These are phyloP conservation scores for Herpetotheres cachinnans DNA, from an alignment of 2,113 vertebrate genomes.

Conservation along the genomic window DNA sequence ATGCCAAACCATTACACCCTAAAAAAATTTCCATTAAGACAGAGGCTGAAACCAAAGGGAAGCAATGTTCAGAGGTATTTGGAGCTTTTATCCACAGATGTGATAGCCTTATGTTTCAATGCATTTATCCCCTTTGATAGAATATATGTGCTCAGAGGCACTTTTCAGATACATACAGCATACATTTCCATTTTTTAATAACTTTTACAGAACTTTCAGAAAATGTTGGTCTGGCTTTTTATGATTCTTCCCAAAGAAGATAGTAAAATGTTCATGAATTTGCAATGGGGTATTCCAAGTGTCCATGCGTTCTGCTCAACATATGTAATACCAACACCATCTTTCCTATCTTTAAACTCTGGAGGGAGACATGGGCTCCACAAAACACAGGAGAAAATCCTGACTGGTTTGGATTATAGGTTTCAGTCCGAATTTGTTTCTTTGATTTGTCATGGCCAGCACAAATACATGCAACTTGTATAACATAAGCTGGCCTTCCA, in stretches of 20 bases:
- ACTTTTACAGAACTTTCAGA: slow-evolving; percentile 9
- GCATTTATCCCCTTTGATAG: slow-evolving; percentile 17
- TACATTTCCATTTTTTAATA: slow-evolving; percentile 37
- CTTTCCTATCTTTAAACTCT: slow-evolving; percentile 29
- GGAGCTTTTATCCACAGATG: not conserved
- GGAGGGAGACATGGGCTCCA: slow-evolving; percentile 45
- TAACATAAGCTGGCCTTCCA: not conserved
- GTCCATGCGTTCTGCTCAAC: not conserved
- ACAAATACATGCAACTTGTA: not conserved
- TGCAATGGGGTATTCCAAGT: not conserved
- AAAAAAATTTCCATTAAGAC: not conserved
- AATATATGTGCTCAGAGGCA: not conserved
- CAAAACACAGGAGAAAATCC: not conserved
- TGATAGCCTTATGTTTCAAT: not conserved
- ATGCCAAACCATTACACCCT: not conserved
- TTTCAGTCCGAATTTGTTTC: not conserved
- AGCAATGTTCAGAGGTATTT: not conserved
- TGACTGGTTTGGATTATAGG: not conserved
- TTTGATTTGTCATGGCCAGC: not conserved
- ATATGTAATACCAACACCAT: not conserved
- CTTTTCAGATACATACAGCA: not conserved
- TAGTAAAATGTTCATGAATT: not conserved
- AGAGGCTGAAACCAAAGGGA: slow-evolving; percentile 13
- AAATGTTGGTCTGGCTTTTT: slow-evolving; percentile 15
- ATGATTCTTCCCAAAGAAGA: not conserved